Evolutionary conservation across 2,797 vertebrate genomes (phyloP).

Genomic region (Mus minutoides): DNA sequence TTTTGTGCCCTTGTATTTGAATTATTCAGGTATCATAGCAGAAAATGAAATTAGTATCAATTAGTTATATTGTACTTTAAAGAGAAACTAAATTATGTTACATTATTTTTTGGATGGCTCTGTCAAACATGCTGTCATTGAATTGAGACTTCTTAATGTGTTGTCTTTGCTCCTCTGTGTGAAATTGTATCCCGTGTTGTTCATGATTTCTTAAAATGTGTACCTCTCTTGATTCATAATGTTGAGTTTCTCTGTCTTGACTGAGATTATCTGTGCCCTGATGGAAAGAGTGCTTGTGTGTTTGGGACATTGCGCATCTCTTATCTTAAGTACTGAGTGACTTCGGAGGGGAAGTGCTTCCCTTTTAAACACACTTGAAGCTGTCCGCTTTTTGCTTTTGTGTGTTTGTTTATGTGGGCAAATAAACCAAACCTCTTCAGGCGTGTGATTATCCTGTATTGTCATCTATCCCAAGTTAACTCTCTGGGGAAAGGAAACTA

Average conservation of each 20-base stretch:
- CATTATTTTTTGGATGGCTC: neutral
- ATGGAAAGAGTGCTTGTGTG: neutral
- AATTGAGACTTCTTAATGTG: constrained; percentile 14
- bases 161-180: neutral
- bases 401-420: neutral
- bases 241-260: constrained; percentile 17
- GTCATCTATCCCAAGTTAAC: constrained; percentile 48
- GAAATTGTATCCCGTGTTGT: constrained; percentile 32
- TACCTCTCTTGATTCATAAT: neutral
- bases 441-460: constrained; percentile 14
- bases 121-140: neutral
- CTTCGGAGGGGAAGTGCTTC: neutral
- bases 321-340: neutral
- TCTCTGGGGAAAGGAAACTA: neutral
- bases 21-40: neutral
- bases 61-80: neutral
- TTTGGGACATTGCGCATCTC: neutral
- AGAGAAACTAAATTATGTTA: neutral
- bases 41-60: neutral
- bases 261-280: neutral
- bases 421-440: neutral
- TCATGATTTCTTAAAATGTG: constrained; percentile 46
- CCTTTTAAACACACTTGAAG: neutral
- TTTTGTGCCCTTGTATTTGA: neutral
- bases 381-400: neutral